Evolutionary conservation across 2,888 invertebrate genomes (phyloP).

Genomic region (Drosophila birchii): DNA sequence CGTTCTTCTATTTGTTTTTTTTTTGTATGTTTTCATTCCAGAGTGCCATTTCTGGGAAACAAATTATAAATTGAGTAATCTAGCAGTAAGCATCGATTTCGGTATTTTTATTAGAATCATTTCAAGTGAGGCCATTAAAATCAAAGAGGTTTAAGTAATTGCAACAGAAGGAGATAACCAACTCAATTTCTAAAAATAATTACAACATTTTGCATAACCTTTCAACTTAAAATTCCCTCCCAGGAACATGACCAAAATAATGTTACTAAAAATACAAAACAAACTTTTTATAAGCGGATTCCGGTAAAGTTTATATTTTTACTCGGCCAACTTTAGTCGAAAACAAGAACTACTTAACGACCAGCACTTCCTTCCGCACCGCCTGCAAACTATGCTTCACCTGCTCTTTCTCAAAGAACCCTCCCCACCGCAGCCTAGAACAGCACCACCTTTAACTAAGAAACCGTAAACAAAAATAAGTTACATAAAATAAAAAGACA

Average conservation of each 20-base stretch:
- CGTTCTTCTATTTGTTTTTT: not conserved
- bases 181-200: not conserved
- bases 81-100: constrained; percentile 35
- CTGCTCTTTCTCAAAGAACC: constrained; percentile 16
- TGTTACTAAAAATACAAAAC: not conserved
- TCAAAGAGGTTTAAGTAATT: constrained; percentile 1
- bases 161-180: no score
- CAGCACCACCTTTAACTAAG: constrained; percentile 31
- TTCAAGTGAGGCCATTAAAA: constrained; percentile 16
- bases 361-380: constrained; percentile 39
- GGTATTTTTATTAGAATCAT: constrained; percentile 23
- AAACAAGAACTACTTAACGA: constrained; percentile 38
- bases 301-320: constrained; percentile 25
- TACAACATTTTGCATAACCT: not conserved
- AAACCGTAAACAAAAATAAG: constrained; percentile 44
- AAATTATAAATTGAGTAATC: constrained; percentile 73
- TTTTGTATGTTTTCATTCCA: not conserved
- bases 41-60: constrained; percentile 65
- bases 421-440: not conserved
- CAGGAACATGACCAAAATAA: not conserved
- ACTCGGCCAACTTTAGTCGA: constrained; percentile 39
- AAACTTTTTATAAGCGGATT: constrained; percentile 17
- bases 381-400: constrained; percentile 38
- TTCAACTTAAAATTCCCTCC: not conserved
- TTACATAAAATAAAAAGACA: constrained; percentile 43